Base-by-base conservation (phyloP, 2,888 invertebrate species). In the Siphonodentalium dalli region DNA sequence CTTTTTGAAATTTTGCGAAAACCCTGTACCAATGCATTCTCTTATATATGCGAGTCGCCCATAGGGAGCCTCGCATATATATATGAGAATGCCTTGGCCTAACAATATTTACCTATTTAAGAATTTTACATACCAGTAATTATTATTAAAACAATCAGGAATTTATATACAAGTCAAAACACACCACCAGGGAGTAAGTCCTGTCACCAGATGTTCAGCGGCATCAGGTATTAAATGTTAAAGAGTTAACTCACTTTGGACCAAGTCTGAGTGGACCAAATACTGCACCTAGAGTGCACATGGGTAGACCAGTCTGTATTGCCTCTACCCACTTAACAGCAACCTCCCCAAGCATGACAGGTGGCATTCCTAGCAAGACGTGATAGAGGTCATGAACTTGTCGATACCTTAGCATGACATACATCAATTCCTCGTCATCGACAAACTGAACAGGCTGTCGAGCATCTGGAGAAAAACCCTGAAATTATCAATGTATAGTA, bases 321-420 rank as follows among this genome's bases (percentile, higher is more conserved):
- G 91, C 98, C 86, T 99, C 99, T 42, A 99, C 88, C 94, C 97
- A 97, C 84, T 99, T 99, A 5, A 99, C 91, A 11, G 92, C 88
- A 6, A 97, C 94, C 87, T 97, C 87, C 82, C 86, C 79, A 29
- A 81, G 65, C 76, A 80, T 78, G 58, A 78, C 75, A 9, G 80
- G 79, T 31, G 92, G 94, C 93, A 97, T 96, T 65, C 89, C 88
- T 34, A 98, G 86, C 24, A 81, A 50, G 0, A 95, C 89, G 83
- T 99, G 99, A 53, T 92, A 88, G 63, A 99, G 86, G 84, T 99
- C 99, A 81, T 99, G 99, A 8, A 92, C 90, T 84, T 99, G 97
- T 63, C 99, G 87, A 79, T 99, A 99, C 48, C 99, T 86, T 81
- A 95, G 93, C 90, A 99, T 94, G 39, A 98, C 90, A 83, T 97